Evolutionary conservation across 2,888 invertebrate species (phyloP).

Genomic region (Netelia inedita): DNA sequence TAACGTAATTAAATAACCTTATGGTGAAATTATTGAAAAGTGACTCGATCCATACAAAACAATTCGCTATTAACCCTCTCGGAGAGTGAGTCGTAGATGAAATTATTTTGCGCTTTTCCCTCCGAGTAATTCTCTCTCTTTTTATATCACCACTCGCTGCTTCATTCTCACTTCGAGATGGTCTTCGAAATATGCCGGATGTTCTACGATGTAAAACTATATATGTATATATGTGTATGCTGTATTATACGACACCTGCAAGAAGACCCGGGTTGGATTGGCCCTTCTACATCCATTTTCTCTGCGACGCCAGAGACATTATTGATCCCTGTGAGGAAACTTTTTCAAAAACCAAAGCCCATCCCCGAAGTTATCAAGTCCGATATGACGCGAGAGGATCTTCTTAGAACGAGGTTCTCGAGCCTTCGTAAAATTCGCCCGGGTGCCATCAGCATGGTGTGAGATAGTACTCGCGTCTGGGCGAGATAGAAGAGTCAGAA

Average conservation of each 20-base stretch:
- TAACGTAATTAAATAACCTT: no score
- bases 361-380: constrained; percentile 54
- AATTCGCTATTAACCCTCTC: no score
- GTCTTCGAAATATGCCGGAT: no score
- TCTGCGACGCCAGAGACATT: constrained; percentile 16
- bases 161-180: no score
- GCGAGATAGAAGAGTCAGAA: background rate
- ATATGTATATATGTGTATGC: background rate
- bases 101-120: no score
- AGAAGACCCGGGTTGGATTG: constrained; percentile 29
- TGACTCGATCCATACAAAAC: no score
- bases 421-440: constrained; percentile 39
- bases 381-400: constrained; percentile 21
- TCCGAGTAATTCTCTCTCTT: no score
- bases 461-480: background rate
- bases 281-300: background rate
- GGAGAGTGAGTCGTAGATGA: no score
- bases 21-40: no score
- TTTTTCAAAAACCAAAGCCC: constrained; percentile 44
- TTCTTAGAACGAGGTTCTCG: constrained; percentile 29
- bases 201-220: no score
- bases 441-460: background rate
- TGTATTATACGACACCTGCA: constrained; percentile 7
- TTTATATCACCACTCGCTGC: no score
- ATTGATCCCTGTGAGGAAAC: constrained; percentile 36